phyloP scores from a whole-genome alignment of 2,888 invertebrate species.

The Byasa hedistus region DNA sequence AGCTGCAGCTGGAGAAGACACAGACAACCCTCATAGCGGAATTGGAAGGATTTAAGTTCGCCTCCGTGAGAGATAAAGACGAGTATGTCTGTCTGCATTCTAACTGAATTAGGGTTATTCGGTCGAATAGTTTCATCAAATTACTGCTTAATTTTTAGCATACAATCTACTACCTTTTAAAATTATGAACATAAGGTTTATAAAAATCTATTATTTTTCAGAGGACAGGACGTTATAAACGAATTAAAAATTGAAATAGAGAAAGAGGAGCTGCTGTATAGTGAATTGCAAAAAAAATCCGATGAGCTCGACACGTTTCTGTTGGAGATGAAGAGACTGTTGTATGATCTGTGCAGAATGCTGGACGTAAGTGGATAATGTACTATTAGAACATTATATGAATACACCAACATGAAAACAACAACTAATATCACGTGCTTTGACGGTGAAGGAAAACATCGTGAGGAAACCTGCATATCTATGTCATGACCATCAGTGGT shows the following conservation, averaged over 20 bases:
- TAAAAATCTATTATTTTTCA: conserved; percentile 57
- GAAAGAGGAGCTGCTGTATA: conserved; percentile 59
- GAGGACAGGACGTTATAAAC: conserved; percentile 86
- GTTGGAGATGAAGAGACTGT: conserved; percentile 65
- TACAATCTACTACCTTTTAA: too few relatives aligned
- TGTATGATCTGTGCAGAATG: conserved; percentile 69
- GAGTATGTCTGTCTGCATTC: conserved; percentile 72
- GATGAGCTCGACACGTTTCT: conserved; percentile 65
- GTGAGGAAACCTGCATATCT: too few relatives aligned
- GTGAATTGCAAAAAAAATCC: conserved; percentile 52
- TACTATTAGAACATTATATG: too few relatives aligned
- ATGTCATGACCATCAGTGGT: too few relatives aligned
- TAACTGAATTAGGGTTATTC: not conserved
- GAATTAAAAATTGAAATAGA: conserved; percentile 81
- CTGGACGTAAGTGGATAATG: conserved; percentile 58
- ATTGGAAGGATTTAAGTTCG: conserved; percentile 88
- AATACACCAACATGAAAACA: too few relatives aligned
- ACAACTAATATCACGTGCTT: too few relatives aligned
- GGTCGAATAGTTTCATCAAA: too few relatives aligned
- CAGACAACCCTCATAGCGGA: conserved; percentile 83
- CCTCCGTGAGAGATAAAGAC: conserved; percentile 89
- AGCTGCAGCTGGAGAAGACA: conserved; percentile 83
- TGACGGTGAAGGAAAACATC: too few relatives aligned
- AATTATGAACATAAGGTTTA: too few relatives aligned
- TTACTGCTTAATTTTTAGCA: too few relatives aligned